A percentile compares a stretch with the other conserved stretches of the same genome.
phyloP scores from a whole-genome alignment of 2,113 vertebrate species.

The Athene cunicularia region DNA sequence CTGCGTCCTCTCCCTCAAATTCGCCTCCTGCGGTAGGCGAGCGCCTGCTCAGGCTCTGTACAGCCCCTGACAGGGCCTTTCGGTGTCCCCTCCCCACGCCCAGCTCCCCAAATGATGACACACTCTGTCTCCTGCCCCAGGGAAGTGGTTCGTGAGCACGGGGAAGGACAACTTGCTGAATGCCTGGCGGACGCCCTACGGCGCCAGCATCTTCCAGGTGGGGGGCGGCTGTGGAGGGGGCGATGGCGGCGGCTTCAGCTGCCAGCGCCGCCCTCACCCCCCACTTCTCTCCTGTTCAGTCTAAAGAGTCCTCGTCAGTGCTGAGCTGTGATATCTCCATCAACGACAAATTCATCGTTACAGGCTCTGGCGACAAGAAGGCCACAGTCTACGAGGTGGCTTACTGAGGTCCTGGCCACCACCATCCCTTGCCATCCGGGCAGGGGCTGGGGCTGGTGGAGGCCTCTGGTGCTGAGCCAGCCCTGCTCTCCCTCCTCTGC shows the following conservation, averaged over 20 bases:
- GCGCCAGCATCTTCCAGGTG: conserved; percentile 87
- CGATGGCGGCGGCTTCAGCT: rapidly evolving
- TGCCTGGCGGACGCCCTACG: conserved; percentile 81
- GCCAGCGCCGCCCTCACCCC: not conserved
- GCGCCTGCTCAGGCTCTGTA: not conserved
- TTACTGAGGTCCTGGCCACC: conserved; percentile 74
- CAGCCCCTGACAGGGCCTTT: not conserved
- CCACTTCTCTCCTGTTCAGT: conserved; percentile 53
- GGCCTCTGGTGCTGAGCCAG: not conserved
- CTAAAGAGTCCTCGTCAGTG: conserved; percentile 83
- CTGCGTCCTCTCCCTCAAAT: conserved; percentile 85
- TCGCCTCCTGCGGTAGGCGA: not conserved
- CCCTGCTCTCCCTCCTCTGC: not conserved
- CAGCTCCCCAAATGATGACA: not conserved
- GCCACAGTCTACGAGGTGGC: conserved; percentile 89
- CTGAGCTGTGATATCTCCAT: conserved; percentile 88
- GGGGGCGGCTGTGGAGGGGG: not conserved
- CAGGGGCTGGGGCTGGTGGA: rapidly evolving
- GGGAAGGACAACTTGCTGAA: conserved; percentile 86
- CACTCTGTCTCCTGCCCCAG: conserved; percentile 36
- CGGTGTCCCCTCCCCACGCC: no score
- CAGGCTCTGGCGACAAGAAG: conserved; percentile 86
- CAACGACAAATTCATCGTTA: conserved; percentile 86
- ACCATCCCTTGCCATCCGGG: rapidly evolving
- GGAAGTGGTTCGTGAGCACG: conserved; percentile 90